Conservation (phyloP, 2,797 vertebrate species). For the Pteronotus mesoamericanus region DNA sequence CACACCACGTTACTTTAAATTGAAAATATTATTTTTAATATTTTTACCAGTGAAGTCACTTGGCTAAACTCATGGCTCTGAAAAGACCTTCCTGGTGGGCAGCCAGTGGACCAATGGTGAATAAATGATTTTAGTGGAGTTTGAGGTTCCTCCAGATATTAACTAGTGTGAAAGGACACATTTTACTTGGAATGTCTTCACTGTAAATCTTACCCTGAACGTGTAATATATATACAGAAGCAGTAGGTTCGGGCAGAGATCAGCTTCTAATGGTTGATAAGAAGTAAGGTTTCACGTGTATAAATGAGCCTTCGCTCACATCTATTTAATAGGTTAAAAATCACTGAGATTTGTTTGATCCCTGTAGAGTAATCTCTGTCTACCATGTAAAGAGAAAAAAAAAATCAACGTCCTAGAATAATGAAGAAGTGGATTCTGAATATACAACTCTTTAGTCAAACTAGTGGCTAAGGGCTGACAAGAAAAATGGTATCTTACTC, state of each 20-base stretch:
- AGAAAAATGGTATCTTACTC: not conserved
- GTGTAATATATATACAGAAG: not conserved
- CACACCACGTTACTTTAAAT: not conserved
- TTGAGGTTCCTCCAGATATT: not conserved
- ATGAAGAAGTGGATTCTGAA: not conserved
- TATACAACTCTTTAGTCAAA: not conserved
- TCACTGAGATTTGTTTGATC: not conserved
- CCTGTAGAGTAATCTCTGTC: not conserved
- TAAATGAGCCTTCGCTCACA: not conserved
- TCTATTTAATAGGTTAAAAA: not conserved
- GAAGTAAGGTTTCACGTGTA: not conserved
- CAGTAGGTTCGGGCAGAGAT: not conserved
- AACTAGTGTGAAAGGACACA: not conserved
- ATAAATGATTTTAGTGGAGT: not conserved
- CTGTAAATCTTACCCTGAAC: not conserved
- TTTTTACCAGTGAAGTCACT: not conserved
- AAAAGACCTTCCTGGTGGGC: not conserved
- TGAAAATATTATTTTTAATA: conserved; percentile 34
- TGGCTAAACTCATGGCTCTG: not conserved
- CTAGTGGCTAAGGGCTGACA: not conserved
- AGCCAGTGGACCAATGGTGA: not conserved
- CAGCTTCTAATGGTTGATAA: not conserved
- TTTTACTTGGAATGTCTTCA: not conserved
- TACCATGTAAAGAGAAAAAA: not conserved
- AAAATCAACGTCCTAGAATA: not conserved